Evolutionary conservation across 2,797 vertebrate genomes (phyloP).

Genomic region (Coregonus sp.): DNA sequence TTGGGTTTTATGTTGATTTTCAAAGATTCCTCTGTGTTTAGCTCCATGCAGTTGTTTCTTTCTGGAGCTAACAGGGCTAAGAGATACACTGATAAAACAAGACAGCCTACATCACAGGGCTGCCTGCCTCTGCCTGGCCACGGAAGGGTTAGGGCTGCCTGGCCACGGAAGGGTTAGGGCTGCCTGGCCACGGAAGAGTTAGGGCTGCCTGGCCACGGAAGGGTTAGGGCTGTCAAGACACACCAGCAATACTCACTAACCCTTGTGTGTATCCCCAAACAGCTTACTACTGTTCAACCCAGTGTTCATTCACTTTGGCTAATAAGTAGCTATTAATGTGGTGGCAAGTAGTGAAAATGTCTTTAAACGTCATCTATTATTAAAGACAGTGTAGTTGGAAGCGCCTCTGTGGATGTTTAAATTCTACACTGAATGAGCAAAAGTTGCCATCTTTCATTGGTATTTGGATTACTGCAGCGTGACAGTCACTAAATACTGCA

Average conservation of each 20-base stretch:
- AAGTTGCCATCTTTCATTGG: neutral
- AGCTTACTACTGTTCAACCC: neutral
- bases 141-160: too few relatives aligned
- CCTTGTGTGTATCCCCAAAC: neutral
- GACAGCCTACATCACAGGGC: neutral
- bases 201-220: too few relatives aligned
- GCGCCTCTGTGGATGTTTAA: neutral
- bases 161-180: too few relatives aligned
- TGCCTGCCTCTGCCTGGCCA: too few relatives aligned
- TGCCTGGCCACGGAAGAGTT: too few relatives aligned
- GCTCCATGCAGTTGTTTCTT: neutral
- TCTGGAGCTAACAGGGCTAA: neutral
- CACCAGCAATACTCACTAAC: slow-evolving; percentile 1
- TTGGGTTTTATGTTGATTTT: neutral
- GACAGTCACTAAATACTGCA: slow-evolving; percentile 25
- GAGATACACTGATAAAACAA: slow-evolving; percentile 13
- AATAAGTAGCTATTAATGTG: neutral
- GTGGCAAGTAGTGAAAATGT: neutral
- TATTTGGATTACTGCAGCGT: slow-evolving; percentile 5
- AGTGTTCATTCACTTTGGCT: neutral
- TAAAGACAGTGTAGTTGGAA: neutral
- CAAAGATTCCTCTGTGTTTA: slow-evolving; percentile 4
- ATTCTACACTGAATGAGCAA: slow-evolving; percentile 7
- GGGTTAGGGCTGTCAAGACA: neutral
- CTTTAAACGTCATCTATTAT: neutral